Base-by-base conservation (phyloP, 2,113 vertebrate species). In the Crotalus viridis region DNA sequence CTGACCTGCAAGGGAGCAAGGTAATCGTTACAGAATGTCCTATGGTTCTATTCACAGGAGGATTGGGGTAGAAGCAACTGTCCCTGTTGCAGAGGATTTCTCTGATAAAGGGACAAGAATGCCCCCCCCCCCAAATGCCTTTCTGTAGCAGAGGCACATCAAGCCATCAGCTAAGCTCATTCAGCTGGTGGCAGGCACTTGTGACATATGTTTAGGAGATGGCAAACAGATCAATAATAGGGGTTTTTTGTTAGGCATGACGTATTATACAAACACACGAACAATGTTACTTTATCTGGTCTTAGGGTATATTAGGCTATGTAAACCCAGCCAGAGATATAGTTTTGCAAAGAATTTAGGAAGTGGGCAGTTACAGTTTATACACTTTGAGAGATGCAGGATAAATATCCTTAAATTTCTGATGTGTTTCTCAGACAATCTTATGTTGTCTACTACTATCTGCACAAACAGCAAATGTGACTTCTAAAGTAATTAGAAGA, bases 1-100 rank as follows among this genome's bases (percentile, higher is more conserved):
- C 99, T 95, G 99, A 98, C 97, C 99, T 98, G 93, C 90, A 97
- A 98, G 95, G 96, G 96, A 95, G 95, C 97, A 95, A 97, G 95
- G 96, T 97, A 96, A 97, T 94, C 46, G n/a, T 19, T 13, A 21
- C 39, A 39, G 39, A 39, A 39, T 39, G 39, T 51, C 54, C n/a
- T 17, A 8, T 56, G 56, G 22, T 21, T 24, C 19, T 15, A 52
- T 12, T 85, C 10, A 81, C 33, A 19, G 43, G 28, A 4, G 13
- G 69, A 39, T 21, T 21, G 90, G 43, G 43, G 26, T 51, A 88
- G 15, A 52, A 88, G 85, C 22, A 51, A 24, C 4, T 87, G 48
- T 1, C 85, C 24, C 46, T 15, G 21, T 26, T 51, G 5, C 10
- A 51, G 43, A 26, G 21, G 5, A 48, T 74, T n/a, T 74, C 69